Evolutionary conservation across 1,140 invertebrate genomes (phyloP).

Genomic region (Pissodes strobi): DNA sequence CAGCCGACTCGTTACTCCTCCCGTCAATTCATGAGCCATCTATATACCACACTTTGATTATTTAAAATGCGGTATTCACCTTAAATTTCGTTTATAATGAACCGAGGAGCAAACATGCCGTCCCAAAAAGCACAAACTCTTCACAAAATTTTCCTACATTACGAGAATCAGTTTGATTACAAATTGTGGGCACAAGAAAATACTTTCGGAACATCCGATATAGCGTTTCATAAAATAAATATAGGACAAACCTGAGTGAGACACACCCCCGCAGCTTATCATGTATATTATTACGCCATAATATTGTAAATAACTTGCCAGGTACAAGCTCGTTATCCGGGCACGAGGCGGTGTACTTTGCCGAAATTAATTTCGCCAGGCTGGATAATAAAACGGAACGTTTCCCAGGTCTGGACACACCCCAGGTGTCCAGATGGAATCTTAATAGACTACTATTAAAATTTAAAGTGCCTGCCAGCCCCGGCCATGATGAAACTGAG

Average conservation of each 20-base stretch:
- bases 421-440: constrained; percentile 37
- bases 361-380: not conserved
- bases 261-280: not conserved
- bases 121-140: no score
- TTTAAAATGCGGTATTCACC: no score
- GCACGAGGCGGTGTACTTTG: not conserved
- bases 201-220: no score
- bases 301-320: constrained; percentile 8
- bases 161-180: no score
- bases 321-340: constrained; percentile 16
- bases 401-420: constrained; percentile 22
- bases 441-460: constrained; percentile 36
- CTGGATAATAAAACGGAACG: constrained; percentile 1
- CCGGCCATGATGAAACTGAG: not conserved
- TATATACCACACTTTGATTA: no score
- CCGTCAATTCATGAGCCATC: no score
- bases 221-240: no score
- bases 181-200: no score
- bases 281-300: not conserved
- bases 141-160: no score
- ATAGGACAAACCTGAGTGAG: not conserved
- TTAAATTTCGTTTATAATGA: no score
- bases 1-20: no score
- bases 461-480: constrained; percentile 19
- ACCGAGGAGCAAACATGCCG: no score